Conservation (phyloP, 37 sponge, comb jelly and placozoan genomes). For the Aplysina aerophoba region DNA sequence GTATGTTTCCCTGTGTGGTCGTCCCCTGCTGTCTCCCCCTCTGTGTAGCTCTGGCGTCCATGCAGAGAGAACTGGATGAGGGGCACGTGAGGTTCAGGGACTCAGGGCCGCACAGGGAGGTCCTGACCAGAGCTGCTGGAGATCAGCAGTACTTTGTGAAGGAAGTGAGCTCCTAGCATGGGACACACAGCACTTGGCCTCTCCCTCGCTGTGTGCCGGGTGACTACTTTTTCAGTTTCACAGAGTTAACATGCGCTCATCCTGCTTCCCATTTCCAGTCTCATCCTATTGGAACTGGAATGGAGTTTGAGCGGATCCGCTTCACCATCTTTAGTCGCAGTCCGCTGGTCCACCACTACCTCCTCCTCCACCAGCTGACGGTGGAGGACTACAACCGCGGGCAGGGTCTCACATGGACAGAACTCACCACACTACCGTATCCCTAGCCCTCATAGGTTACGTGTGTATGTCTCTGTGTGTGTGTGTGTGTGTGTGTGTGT, state of each 20-base stretch:
- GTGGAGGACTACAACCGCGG: constrained; percentile 25
- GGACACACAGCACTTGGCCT: too few species aligned
- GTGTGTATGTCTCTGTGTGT: too few species aligned
- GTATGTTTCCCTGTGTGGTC: too few species aligned
- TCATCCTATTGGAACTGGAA: constrained; percentile 55
- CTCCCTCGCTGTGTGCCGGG: too few species aligned
- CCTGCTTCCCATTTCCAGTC: constrained; percentile 1
- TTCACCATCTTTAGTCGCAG: constrained; percentile 68
- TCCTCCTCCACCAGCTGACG: constrained; percentile 42
- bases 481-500: too few species aligned
- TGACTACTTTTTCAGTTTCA: too few species aligned
- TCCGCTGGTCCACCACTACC: constrained; percentile 82
- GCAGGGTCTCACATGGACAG: constrained; percentile 50
- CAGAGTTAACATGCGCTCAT: too few species aligned
- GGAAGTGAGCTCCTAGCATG: too few species aligned
- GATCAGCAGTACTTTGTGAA: background rate
- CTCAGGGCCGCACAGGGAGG: background rate
- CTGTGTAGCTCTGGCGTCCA: background rate
- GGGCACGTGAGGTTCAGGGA: background rate
- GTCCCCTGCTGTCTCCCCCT: background rate
- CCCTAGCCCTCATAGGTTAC: background rate
- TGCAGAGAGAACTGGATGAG: constrained; percentile 9
- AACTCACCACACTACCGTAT: constrained; percentile 65
- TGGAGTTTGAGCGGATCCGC: constrained; percentile 72
- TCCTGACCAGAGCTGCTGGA: background rate